Evolutionary conservation across 2,797 vertebrate species (phyloP).

Genomic region (Onychomys arenicola): DNA sequence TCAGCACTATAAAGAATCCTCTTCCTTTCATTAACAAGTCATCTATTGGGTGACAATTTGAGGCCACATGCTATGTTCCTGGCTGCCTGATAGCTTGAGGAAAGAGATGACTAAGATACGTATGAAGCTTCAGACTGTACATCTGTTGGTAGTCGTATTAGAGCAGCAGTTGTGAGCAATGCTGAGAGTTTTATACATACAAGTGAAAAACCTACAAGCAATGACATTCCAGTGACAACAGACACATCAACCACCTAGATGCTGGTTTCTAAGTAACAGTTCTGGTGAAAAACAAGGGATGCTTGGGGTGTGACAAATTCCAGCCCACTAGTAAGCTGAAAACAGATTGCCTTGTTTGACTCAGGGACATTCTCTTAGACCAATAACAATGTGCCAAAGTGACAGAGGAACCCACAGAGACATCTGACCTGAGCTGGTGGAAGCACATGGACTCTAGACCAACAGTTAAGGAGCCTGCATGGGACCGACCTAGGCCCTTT

Average conservation of each 20-base stretch:
- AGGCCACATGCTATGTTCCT: not conserved
- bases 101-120: not conserved
- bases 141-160: not conserved
- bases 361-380: not conserved
- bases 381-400: not conserved
- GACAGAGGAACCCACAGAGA: not conserved
- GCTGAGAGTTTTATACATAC: not conserved
- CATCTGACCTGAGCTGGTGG: not conserved
- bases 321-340: not conserved
- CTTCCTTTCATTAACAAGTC: constrained; percentile 24
- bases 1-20: not conserved
- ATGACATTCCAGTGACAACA: not conserved
- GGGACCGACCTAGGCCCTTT: too few relatives aligned
- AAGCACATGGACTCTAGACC: not conserved
- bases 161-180: not conserved
- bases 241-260: not conserved
- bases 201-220: not conserved
- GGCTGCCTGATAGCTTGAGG: constrained; percentile 4
- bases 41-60: not conserved
- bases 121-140: not conserved
- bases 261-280: constrained; percentile 6
- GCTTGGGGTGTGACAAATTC: not conserved
- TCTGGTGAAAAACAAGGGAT: not conserved
- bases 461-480: not conserved
- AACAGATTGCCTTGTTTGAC: not conserved